Base-by-base conservation (phyloP, 2,797 vertebrate genomes). In the Poecilia velifera region DNA sequence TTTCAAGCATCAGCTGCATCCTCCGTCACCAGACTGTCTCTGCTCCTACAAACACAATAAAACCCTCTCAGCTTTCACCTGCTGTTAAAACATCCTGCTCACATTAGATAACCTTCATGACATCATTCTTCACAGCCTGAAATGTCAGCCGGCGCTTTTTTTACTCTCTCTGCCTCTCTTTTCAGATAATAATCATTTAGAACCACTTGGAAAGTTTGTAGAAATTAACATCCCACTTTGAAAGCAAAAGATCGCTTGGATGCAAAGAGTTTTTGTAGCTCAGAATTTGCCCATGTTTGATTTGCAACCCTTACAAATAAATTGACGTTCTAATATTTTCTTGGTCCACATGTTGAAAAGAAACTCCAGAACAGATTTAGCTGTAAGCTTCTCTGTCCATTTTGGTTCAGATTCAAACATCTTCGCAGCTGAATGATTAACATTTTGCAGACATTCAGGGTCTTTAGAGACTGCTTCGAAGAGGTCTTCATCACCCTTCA, bases 41-140 rank as follows among this genome's bases (percentile, higher is more conserved):
- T 39, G 74, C 76, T 79, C 45, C 34, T 55, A 74, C 71, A 76
- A 86, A 76, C 76, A 80, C 73, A 81, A 81, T 70, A 86, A 68
- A 82, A 81, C 71, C 76, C 83, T 74, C 76, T 86, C 85, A 86
- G 72, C 77, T 77, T 78, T 76, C 77, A 51, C 73, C 76, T 84
- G 39, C 49, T 62, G 76, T 80, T 49, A 81, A 78, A 85, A 82
- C 83, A 57, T 57, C 71, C 62, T 76, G 79, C 83, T 84, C 62
- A 80, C 43, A 76, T 88, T 76, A 84, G 79, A 88, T 87, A 82
- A 79, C 82, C 78, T 81, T 70, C 73, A 64, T 53, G 55, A 55
- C 80, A 84, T 22, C 76, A 74, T 39, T 71, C 7, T 84, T 80
- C 70, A 31, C 78, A 77, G 49, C 76, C 55, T 77, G 62, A 76